phyloP scores from a whole-genome alignment of 2,888 invertebrate species.

The Caenorhabditis afra region DNA sequence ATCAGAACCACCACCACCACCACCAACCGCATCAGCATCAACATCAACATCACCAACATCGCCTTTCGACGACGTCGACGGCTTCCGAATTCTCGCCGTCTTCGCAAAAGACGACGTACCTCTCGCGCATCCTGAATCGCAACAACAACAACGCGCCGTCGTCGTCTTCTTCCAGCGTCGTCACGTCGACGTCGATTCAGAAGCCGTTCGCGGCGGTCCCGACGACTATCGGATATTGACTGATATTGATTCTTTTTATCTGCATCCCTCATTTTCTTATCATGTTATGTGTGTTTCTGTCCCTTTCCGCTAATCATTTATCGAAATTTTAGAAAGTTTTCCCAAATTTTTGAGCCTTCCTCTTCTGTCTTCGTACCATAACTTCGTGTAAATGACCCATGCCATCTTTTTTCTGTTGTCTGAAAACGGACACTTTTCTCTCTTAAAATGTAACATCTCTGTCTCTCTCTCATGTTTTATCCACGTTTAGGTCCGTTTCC shows the following conservation, averaged over 20 bases:
- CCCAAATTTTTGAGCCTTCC: too few relatives aligned
- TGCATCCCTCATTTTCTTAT: background rate
- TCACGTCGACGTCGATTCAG: background rate
- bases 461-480: background rate
- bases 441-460: background rate
- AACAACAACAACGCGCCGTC: too few relatives aligned
- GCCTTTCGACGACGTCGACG: background rate
- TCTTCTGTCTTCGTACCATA: conserved; percentile 10
- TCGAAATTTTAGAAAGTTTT: too few relatives aligned
- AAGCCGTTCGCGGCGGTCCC: conserved; percentile 47
- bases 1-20: conserved; percentile 11
- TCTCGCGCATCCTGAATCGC: conserved; percentile 42
- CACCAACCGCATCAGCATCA: conserved; percentile 7
- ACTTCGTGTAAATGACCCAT: conserved; percentile 14
- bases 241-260: background rate
- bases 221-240: conserved; percentile 38
- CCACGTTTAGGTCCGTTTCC: background rate
- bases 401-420: too few relatives aligned
- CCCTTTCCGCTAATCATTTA: too few relatives aligned
- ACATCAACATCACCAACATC: too few relatives aligned
- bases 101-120: background rate
- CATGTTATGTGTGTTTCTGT: too few relatives aligned
- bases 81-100: background rate
- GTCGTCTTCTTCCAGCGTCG: background rate
- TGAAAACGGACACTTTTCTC: background rate